These are phyloP conservation scores for Lycaon pictus DNA, from an alignment of 2,113 vertebrate genomes.

Conservation along the genomic window DNA sequence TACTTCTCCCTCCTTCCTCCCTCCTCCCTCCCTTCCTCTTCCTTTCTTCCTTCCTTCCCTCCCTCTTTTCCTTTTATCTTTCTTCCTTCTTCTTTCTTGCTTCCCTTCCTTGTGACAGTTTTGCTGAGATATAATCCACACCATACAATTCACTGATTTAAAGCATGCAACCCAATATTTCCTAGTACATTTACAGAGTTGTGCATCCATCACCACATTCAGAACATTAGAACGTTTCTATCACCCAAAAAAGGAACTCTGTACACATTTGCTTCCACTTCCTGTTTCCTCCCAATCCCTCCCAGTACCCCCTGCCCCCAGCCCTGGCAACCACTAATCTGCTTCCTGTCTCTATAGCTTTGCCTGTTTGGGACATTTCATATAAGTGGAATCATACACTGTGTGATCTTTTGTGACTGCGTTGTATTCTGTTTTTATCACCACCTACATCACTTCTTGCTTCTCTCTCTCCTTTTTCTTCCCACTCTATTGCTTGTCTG, in stretches of 20 bases:
- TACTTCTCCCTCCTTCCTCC: background rate
- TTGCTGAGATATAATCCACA: background rate
- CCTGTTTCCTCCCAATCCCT: background rate
- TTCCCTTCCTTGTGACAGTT: background rate
- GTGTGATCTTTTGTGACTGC: background rate
- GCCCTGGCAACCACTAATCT: background rate
- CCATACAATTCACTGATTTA: background rate
- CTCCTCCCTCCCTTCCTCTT: background rate
- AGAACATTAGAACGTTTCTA: background rate
- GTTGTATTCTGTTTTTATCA: background rate
- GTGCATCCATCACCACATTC: background rate
- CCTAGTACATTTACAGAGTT: background rate
- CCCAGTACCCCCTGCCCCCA: background rate
- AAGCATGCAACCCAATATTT: background rate
- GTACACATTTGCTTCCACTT: too few relatives aligned
- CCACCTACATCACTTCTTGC: background rate
- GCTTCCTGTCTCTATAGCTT: background rate
- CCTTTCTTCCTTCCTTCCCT: background rate
- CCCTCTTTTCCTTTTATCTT: too few relatives aligned
- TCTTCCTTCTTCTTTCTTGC: background rate
- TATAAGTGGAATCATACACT: background rate
- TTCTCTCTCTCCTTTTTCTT: background rate
- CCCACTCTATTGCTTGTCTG: fast-evolving
- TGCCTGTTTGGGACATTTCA: background rate
- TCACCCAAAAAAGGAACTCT: background rate